phyloP scores from a whole-genome alignment of 2,888 invertebrate genomes.

The Salpingus planirostris region DNA sequence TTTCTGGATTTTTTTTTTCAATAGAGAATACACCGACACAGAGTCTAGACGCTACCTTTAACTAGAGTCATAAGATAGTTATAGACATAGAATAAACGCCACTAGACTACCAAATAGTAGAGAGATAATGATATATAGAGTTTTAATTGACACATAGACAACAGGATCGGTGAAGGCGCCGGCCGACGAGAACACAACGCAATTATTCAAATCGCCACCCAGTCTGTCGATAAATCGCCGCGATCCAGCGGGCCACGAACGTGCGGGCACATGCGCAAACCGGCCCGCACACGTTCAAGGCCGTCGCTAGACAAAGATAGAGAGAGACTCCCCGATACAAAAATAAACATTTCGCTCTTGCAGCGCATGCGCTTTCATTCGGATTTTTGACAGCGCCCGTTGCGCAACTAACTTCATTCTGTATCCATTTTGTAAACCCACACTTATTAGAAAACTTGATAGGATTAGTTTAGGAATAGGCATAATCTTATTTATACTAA shows the following conservation, averaged over 20 bases:
- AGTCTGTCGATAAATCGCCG: neutral
- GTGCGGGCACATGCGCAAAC: neutral
- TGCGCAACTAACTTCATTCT: no score
- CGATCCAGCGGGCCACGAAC: conserved; percentile 1
- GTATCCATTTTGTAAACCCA: no score
- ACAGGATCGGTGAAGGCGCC: conserved; percentile 21
- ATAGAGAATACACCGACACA: conserved; percentile 37
- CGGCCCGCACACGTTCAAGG: no score
- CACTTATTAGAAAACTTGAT: no score
- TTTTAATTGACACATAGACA: conserved; percentile 34
- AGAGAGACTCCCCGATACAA: no score
- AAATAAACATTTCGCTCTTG: no score
- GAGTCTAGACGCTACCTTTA: conserved; percentile 31
- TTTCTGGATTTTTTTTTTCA: no score
- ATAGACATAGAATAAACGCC: conserved; percentile 24
- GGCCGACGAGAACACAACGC: conserved; percentile 2
- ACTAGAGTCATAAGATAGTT: conserved; percentile 28
- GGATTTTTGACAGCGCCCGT: no score
- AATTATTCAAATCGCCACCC: neutral
- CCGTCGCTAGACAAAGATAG: no score
- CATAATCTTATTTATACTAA: no score
- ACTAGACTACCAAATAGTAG: conserved; percentile 19
- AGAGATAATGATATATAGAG: conserved; percentile 30
- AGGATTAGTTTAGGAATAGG: no score
- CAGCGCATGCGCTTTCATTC: no score